These are phyloP conservation scores for Ictalurus punctatus DNA, from an alignment of 2,113 vertebrate species.

Conservation along the genomic window DNA sequence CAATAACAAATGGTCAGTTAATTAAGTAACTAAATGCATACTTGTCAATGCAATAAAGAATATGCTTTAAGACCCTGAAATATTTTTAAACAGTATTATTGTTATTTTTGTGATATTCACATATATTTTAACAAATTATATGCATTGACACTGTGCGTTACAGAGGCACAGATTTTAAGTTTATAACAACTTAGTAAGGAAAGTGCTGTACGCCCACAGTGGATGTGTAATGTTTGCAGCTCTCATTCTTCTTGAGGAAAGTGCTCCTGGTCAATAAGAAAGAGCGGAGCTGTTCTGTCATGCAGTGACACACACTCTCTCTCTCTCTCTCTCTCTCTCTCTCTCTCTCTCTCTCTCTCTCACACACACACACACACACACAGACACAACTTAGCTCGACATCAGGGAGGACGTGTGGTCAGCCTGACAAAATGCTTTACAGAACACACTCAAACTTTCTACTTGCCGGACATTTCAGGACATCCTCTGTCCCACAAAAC, in stretches of 20 bases:
- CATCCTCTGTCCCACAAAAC: constrained; percentile 20
- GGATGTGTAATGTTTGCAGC: not conserved
- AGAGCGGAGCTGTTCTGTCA: constrained; percentile 27
- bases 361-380: not conserved
- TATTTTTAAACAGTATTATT: not conserved
- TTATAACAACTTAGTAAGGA: not conserved
- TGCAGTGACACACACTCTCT: constrained; percentile 12
- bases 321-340: not conserved
- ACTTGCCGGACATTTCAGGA: constrained; percentile 10
- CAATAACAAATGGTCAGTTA: not conserved
- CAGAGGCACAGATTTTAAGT: not conserved
- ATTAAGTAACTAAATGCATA: not conserved
- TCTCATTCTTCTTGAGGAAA: too few relatives aligned
- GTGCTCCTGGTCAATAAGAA: constrained; percentile 23
- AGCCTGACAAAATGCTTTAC: constrained; percentile 30
- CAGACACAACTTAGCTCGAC: constrained; percentile 20
- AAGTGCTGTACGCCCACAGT: not conserved
- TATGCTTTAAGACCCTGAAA: not conserved
- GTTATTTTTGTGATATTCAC: not conserved
- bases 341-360: not conserved
- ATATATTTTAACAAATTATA: not conserved
- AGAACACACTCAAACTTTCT: constrained; percentile 9
- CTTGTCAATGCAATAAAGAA: not conserved
- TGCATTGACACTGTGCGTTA: not conserved
- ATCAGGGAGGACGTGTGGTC: constrained; percentile 22